Base-by-base conservation (phyloP, 2,113 vertebrate genomes). In the Spilogale gracilis region DNA sequence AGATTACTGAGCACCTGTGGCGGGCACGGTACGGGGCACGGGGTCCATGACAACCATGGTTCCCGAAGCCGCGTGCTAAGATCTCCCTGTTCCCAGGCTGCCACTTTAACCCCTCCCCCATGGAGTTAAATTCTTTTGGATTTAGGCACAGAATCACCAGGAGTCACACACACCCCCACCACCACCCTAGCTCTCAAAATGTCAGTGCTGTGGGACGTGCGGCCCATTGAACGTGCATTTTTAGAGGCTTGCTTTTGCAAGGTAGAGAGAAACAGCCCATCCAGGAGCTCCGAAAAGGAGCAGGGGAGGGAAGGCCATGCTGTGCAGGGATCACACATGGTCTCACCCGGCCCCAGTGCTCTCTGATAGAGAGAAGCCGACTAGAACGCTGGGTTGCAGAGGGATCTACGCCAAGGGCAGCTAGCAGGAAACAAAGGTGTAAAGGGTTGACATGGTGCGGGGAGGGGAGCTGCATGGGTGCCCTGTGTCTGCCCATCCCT, bases 251-350 rank as follows among this genome's bases (percentile, higher is more conserved):
- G 14, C 11, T 45, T 48, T 74, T 30, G 61, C 58, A 45, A 16
- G 16, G 52, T 7, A n/a, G 45, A 73, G 30, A 38, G 58, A 20
- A 25, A 25, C 9, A 9, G 27, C 17, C 4, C 17, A 0, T 1
- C 5, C 38, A 58, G 1, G 4, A 50, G 17, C 54, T 79, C 32
- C 5, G 18, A 9, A 25, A 30, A 12, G 27, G 21, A 16, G 20
- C 10, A 58, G 48, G 16, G 7, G 5, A 3, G 1, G 52, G 0
- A 13, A 25, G 38, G 3, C 11, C 7, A 8, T 0, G 0, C 4
- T 1, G 8, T 23, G 8, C 25, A 0, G 0, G 1, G 38, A 12
- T 11, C 43, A 38, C 4, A 5, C 23, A 27, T 0, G 48, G 18
- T 18, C 2, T 20, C 0, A 48, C 50, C 85, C 56, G n/a, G 21